Percentiles rank a stretch among this genome's conserved stretches.
Conservation (phyloP, 2,888 invertebrate species). For the Sesia bembeciformis region DNA sequence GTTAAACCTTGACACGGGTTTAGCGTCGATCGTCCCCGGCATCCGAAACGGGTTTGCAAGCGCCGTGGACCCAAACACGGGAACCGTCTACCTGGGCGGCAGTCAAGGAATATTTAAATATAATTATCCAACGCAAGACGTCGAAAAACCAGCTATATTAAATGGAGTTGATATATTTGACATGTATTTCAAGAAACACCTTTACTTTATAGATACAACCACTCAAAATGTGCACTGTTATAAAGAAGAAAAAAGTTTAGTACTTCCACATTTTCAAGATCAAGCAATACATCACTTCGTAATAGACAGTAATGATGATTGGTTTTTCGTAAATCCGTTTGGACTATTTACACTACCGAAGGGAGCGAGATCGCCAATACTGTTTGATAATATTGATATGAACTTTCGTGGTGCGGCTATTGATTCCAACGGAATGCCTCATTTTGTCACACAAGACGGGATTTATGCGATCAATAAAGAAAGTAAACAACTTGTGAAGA, state of each 20-base stretch:
- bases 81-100: conserved; percentile 39
- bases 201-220: conserved; percentile 42
- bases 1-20: conserved; percentile 30
- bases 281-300: conserved; percentile 37
- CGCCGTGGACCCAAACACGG: conserved; percentile 34
- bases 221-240: conserved; percentile 30
- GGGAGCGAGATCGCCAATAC: conserved; percentile 17
- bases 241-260: conserved; percentile 15
- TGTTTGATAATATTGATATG: conserved; percentile 22
- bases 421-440: conserved; percentile 26
- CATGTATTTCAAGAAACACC: conserved; percentile 32
- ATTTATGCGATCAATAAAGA: conserved; percentile 30
- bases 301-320: conserved; percentile 24
- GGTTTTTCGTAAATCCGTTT: conserved; percentile 31
- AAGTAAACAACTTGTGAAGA: conserved; percentile 20
- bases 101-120: conserved; percentile 46
- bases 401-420: conserved; percentile 34
- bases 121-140: conserved; percentile 25
- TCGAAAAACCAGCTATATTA: conserved; percentile 27
- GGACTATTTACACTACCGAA: conserved; percentile 29
- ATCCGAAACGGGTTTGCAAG: conserved; percentile 48
- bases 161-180: conserved; percentile 37
- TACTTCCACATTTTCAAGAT: conserved; percentile 22
- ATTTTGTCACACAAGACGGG: conserved; percentile 37
- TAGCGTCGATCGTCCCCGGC: conserved; percentile 28